Base-by-base conservation (phyloP, 2,797 vertebrate genomes). In the Hozukius guyotensis region DNA sequence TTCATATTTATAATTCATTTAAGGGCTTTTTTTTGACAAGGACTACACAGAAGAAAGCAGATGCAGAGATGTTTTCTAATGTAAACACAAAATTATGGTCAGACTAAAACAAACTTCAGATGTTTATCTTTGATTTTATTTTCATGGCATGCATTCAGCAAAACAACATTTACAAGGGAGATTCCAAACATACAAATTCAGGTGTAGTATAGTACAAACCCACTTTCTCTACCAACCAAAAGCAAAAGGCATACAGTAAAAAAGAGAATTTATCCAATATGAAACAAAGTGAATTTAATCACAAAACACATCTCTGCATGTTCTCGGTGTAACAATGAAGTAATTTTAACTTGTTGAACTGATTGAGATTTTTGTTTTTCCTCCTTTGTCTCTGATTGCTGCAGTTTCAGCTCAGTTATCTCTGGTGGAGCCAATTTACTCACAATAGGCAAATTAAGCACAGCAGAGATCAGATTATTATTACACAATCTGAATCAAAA, bases 1-100 rank as follows among this genome's bases (percentile, higher is more conserved):
- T 16, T 53, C 59, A 64, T 77, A 81, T 90, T 75, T 72, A 88
- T 84, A 75, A 89, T 86, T 87, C 29, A 78, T 84, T 49, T 27
- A 46, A 49, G 18, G 46, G 7, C 1, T 46, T 66, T 18, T 49
- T 75, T 67, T 63, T 68, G 65, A 86, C 75, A 81, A 27, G 9
- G 4, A 66, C 56, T 49, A 46, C 61, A 80, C 49, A 85, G 59
- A 72, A 24, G 25, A 78, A 22, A 31, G 16, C 55, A 59, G 42
- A 74, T 38, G 25, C 10, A 52, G 59, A 71, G 61, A 79, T 67
- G 14, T 73, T 78, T 78, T 67, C 72, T 77, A 42, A 46, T 73
- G 74, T 75, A 67, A 89, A 90, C 66, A 82, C 59, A 55, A 69
- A 61, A 69, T 74, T 20, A 57, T 42, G 52, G 60, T 75, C 36